Base-by-base conservation (phyloP, 2,113 vertebrate genomes). In the Podarcis muralis region DNA sequence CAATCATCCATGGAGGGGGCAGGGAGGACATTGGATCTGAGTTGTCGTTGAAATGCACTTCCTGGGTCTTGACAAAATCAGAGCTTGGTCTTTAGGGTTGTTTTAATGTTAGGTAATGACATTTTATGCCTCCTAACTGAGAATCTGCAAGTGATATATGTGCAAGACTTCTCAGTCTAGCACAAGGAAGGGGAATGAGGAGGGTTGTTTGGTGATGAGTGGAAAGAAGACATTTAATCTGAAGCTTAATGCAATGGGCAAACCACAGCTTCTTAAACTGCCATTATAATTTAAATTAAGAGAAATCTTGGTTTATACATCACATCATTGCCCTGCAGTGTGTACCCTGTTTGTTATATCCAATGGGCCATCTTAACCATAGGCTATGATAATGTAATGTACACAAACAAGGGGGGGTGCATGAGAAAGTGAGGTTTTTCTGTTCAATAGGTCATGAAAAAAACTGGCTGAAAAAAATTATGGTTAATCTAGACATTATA, bases 211-310 rank as follows among this genome's bases (percentile, higher is more conserved):
- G 57, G 32, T 15, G 9, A 57, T 69, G 53, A 91, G 87, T 88
- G 68, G 75, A 91, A 94, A 72, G 48, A 87, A 94, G 91, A 53
- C 74, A 43, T 95, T 96, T 96, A 94, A 95, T 87, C 83, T 69
- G 40, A 95, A 91, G 92, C 84, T 23, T 93, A 92, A 82, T 83
- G 27, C 83, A 93, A 32, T 93, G 93, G 87, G 93, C 94, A 96
- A 96, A 93, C 93, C 95, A 96, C 94, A 96, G 88, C 87, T 93
- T 94, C 93, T 95, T 94, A 79, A 74, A 80, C 59, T 94, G 87
- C 91, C 66, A 62, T 90, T 93, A 92, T 96, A 96, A 94, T 93
- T 95, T 96, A 96, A 96, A 96, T 96, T 94, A 95, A 97, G 93
- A 95, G 92, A 93, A 94, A 97, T 16, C n/a, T 37, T 89, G 92